phyloP scores from a whole-genome alignment of 1,140 invertebrate species.

The Caenorhabditis tropicalis region DNA sequence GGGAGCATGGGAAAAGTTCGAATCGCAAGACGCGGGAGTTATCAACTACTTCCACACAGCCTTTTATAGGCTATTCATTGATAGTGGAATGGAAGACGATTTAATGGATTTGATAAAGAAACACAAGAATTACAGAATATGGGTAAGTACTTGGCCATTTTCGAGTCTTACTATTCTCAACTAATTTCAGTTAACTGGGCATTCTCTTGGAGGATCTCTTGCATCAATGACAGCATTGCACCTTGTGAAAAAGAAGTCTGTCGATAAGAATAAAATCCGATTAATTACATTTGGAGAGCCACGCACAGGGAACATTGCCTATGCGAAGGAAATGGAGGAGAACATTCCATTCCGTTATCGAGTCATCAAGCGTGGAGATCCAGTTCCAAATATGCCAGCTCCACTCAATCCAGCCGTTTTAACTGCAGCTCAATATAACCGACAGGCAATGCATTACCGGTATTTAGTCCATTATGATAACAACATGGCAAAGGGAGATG shows the following conservation, averaged over 20 bases:
- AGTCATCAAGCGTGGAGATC: constrained; percentile 69
- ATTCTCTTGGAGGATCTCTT: constrained; percentile 66
- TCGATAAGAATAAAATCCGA: constrained; percentile 58
- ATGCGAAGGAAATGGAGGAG: constrained; percentile 68
- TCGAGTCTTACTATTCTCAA: constrained; percentile 5
- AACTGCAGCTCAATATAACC: constrained; percentile 64
- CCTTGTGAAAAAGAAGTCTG: constrained; percentile 67
- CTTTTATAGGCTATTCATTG: constrained; percentile 65
- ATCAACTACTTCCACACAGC: constrained; percentile 71
- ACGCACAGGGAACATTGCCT: constrained; percentile 69
- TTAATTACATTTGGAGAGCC: constrained; percentile 71
- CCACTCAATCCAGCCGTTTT: constrained; percentile 66
- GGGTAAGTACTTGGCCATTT: constrained; percentile 52
- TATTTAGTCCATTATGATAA: constrained; percentile 69
- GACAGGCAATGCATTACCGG: constrained; percentile 68
- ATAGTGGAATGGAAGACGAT: constrained; percentile 70
- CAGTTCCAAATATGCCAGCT: constrained; percentile 54
- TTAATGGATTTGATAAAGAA: constrained; percentile 66
- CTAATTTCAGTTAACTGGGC: constrained; percentile 61
- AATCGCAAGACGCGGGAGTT: constrained; percentile 66
- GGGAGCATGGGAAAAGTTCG: constrained; percentile 72
- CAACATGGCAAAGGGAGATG: constrained; percentile 63
- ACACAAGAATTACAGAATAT: constrained; percentile 66
- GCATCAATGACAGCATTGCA: constrained; percentile 71
- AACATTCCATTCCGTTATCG: constrained; percentile 67